These are phyloP conservation scores for Actenoides hombroni DNA, from an alignment of 2,113 vertebrate species.

Conservation along the genomic window DNA sequence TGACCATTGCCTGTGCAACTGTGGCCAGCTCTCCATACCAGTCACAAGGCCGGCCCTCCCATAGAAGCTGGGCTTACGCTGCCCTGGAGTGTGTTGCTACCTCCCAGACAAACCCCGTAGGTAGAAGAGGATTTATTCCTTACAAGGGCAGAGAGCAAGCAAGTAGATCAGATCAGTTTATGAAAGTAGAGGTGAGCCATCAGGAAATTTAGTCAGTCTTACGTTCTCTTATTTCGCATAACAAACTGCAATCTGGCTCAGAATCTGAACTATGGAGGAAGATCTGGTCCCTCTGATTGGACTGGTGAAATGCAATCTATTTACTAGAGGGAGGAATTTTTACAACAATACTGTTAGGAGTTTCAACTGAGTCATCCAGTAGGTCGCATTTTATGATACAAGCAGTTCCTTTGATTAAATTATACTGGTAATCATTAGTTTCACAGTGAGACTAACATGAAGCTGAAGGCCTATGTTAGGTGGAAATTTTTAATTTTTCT, in stretches of 20 bases:
- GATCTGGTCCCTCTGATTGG: neutral
- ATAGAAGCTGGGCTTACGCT: neutral
- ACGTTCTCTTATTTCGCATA: neutral
- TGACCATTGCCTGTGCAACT: accelerated
- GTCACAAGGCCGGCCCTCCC: neutral
- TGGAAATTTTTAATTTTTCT: neutral
- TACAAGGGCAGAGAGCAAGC: neutral
- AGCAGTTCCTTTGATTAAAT: neutral
- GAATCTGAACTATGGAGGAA: neutral
- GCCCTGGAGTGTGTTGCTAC: neutral
- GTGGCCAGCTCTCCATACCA: neutral
- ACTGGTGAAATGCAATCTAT: neutral
- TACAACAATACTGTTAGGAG: neutral
- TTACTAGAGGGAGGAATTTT: neutral
- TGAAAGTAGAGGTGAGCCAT: neutral
- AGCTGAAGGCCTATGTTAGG: neutral
- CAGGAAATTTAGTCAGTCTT: neutral
- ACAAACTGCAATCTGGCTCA: neutral
- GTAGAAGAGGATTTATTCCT: neutral
- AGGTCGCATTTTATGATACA: neutral
- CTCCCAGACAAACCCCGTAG: neutral
- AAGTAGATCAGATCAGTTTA: neutral
- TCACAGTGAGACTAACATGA: neutral
- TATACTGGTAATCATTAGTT: neutral
- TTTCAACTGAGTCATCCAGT: neutral